phyloP scores from a whole-genome alignment of 2,888 invertebrate species.

The Dicyrtoma fusca region DNA sequence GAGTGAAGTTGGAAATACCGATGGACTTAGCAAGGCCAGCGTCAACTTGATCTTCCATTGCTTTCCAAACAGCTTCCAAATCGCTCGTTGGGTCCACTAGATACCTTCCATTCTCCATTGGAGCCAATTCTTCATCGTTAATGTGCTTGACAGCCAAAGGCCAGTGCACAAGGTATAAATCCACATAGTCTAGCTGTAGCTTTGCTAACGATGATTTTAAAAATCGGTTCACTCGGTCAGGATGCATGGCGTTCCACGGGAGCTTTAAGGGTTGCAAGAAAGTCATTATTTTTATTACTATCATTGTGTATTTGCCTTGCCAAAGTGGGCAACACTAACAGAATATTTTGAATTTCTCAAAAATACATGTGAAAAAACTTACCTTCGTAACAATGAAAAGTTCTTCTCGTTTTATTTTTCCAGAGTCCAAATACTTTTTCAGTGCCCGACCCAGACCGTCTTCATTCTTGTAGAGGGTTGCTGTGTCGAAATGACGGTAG shows the following conservation, averaged over 20 bases:
- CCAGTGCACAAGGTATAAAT: constrained; percentile 78
- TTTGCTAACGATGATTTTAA: constrained; percentile 71
- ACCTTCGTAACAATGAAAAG: constrained; percentile 84
- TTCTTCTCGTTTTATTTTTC: constrained; percentile 73
- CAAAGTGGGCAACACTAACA: no score
- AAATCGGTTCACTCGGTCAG: constrained; percentile 70
- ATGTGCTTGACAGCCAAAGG: constrained; percentile 72
- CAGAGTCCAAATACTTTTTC: constrained; percentile 70
- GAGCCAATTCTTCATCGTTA: constrained; percentile 65
- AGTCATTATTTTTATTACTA: no score
- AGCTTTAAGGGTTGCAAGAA: constrained; percentile 64
- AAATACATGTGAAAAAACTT: constrained; percentile 25
- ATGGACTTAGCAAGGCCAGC: constrained; percentile 75
- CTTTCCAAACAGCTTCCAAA: constrained; percentile 71
- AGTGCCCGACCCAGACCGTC: constrained; percentile 73
- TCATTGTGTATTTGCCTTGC: no score
- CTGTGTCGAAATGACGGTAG: constrained; percentile 82
- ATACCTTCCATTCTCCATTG: constrained; percentile 42
- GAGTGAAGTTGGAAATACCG: constrained; percentile 83
- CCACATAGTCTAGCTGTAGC: constrained; percentile 77
- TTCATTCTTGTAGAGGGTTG: constrained; percentile 78
- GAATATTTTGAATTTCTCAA: no score
- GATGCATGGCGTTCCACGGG: constrained; percentile 68
- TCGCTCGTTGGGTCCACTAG: constrained; percentile 60
- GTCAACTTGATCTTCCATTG: constrained; percentile 70